A percentile compares a stretch with the other conserved stretches of the same genome.
These are phyloP conservation scores for Euura saliciscinereae DNA, from an alignment of 1,140 invertebrate genomes.

Conservation along the genomic window DNA sequence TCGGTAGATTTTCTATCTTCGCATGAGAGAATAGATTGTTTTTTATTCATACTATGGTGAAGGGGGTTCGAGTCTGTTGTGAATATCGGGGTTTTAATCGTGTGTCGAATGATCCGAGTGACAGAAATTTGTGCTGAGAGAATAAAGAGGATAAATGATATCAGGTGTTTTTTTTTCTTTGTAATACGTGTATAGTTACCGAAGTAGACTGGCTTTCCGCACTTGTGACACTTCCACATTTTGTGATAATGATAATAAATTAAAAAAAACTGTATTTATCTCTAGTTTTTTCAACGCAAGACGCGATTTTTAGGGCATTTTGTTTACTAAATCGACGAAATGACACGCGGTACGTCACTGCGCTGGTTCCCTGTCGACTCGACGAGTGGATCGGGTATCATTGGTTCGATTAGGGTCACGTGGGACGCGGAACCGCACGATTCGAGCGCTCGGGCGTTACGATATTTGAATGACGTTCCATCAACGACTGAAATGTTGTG, in stretches of 20 bases:
- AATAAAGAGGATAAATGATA: constrained; percentile 2
- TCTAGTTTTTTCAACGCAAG: no score
- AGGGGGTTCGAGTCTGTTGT: no score
- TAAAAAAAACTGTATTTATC: neutral
- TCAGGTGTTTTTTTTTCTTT: neutral
- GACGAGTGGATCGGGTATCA: no score
- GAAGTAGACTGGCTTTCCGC: constrained; percentile 86
- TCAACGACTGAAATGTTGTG: no score
- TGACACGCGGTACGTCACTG: constrained; percentile 6
- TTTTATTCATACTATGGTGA: no score
- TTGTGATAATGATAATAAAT: neutral
- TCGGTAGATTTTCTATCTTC: no score
- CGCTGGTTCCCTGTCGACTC: neutral
- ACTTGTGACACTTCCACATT: constrained; percentile 90
- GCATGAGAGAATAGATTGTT: no score
- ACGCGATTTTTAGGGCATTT: neutral
- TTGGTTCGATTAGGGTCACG: no score
- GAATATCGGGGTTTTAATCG: no score
- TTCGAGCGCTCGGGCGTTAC: no score
- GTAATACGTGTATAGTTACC: constrained; percentile 61
- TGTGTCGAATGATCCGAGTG: neutral
- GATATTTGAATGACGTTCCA: no score
- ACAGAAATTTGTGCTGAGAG: neutral
- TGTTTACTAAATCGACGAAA: neutral
- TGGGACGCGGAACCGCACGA: no score